Base-by-base conservation (phyloP, 2,888 invertebrate species). In the Deilephila porcellus region DNA sequence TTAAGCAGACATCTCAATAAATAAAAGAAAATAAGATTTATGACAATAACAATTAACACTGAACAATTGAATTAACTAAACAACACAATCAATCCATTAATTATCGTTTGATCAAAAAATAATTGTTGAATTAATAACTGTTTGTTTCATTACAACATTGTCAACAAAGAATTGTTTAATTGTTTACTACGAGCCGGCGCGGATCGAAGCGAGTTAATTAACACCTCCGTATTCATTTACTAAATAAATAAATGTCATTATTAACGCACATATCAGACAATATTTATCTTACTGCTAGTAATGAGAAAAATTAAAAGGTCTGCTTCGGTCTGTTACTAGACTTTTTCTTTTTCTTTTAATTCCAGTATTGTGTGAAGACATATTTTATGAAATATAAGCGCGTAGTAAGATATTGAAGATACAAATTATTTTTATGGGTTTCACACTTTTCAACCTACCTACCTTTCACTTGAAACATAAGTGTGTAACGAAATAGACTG, bases 191-290 rank as follows among this genome's bases (percentile, higher is more conserved):
- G 19, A 25, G 7, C 17, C 11, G 11, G 29, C 25, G 60, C 60
- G 1, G 60, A 29, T 25, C 60, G 25, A 60, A 17, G 37, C 6
- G 71, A 34, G 45, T 71, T 60, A 71, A 71, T 71, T 71, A 19
- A 4, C n/a, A 56, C 17, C 34, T 37, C 17, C n/a, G 32, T 60
- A 32, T 71, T 20, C n/a, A 20, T 60, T 14, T 20, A 20, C 17
- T 60, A 60, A 37, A 37, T 45, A 56, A 53, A 52, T n/a, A 7
- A 70, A 53, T n/a, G 19, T 29, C n/a, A 37, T 52, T 52, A 45
- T 70, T 52, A n/a, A 52, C 11, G 45, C 0, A 45, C 11, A 45
- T 45, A 45, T 45, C 45, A 45, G 14, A 45, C 45, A 45, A n/a
- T n/a, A n/a, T n/a, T n/a, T n/a, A n/a, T n/a, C n/a, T n/a, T 45